Conservation (phyloP, 1,140 invertebrate species). For the Polypedilum pembai region DNA sequence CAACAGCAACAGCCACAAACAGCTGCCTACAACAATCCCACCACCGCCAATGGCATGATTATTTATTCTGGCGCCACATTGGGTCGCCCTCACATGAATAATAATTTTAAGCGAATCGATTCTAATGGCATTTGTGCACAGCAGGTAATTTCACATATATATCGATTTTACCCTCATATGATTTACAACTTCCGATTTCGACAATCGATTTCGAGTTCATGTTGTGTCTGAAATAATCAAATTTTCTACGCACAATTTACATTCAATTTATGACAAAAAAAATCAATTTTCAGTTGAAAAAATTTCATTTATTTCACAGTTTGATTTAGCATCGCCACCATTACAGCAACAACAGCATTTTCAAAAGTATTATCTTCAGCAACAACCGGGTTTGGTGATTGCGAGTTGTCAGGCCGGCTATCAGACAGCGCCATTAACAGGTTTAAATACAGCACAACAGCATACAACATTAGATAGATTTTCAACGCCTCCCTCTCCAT, state of each 20-base stretch:
- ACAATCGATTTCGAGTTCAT: neutral
- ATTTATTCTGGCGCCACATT: conserved; percentile 30
- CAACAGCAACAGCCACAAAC: conserved; percentile 27
- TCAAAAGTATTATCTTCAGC: conserved; percentile 15
- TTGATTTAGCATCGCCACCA: conserved; percentile 17
- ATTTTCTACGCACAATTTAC: conserved; percentile 24
- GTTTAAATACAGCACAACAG: conserved; percentile 23
- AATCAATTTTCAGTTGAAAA: too few species aligned
- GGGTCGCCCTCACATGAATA: conserved; percentile 27
- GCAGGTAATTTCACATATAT: conserved; percentile 3
- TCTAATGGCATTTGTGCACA: conserved; percentile 26
- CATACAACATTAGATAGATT: conserved; percentile 26
- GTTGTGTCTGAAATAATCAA: conserved; percentile 1
- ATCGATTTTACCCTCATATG: neutral
- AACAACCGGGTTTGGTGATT: conserved; percentile 8
- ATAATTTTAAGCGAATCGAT: conserved; percentile 28
- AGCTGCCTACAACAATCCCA: neutral
- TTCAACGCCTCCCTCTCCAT: conserved; percentile 11
- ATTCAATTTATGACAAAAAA: neutral
- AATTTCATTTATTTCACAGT: neutral
- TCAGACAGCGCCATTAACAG: conserved; percentile 16
- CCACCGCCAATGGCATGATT: conserved; percentile 15
- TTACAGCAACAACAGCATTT: conserved; percentile 20
- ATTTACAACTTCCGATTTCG: neutral
- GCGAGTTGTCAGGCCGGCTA: neutral